Base-by-base conservation (phyloP, 2,113 vertebrate species). In the Syrrhaptes paradoxus region DNA sequence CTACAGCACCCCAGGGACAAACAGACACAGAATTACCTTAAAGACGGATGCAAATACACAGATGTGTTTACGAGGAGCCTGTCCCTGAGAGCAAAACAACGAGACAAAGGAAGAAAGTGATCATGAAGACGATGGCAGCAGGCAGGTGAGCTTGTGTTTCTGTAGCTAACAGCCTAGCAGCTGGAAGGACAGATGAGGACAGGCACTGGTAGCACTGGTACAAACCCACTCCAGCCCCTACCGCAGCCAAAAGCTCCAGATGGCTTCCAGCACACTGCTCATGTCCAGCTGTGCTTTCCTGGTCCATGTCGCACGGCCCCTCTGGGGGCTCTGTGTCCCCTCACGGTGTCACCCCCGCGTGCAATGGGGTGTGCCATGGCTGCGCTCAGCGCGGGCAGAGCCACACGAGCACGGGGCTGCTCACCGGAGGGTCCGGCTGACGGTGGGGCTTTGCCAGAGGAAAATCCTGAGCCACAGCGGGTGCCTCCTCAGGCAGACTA, bases 1-100 rank as follows among this genome's bases (percentile, higher is more conserved):
- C 88, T 89, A 97, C 84, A 86, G 93, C 65, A 92, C 74, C 59
- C 46, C 41, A 63, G 66, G 74, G 61, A 81, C 84, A 92, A 66
- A 94, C 46, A 81, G 48, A 96, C 89, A 88, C 28, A 2, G 46
- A 95, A 51, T 98, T 98, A 98, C 97, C 97, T 98, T 97, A 98
- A 90, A 82, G 97, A 96, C 12, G 97, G 97, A 96, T 97, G 97
- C 90, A 98, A 96, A 94, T 63, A 78, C 8, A 97, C 85, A 88
- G 97, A 97, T 83, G 97, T 28, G 74, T 93, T 97, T 96, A 96
- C 96, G 95, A 97, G 95, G 81, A 96, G 81, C 24, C 97, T 96
- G 92, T 97, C 97, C 97, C 97, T 97, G 89, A 90, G 96, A 91
- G 85, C 94, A 96, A 84, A 96, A 97, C 76, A 95, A 75, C 20